A percentile compares a stretch with the other conserved stretches of the same genome.
Evolutionary conservation across 2,888 invertebrate genomes (phyloP).

Genomic region (Brachyptera putata): DNA sequence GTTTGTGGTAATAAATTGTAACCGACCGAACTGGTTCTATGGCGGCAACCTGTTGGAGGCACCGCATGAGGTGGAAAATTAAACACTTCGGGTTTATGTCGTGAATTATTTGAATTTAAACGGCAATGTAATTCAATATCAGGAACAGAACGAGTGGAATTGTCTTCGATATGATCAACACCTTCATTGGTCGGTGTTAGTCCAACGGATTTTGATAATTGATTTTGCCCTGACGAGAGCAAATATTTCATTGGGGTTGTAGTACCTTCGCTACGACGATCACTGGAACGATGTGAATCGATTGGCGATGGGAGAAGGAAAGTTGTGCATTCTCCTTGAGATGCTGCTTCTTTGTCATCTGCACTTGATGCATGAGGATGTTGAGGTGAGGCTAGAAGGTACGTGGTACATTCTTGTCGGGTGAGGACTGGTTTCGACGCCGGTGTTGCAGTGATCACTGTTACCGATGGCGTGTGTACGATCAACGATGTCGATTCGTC

Average conservation of each 20-base stretch:
- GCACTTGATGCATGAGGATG: conserved; percentile 20
- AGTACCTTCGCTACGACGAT: conserved; percentile 19
- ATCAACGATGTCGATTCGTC: conserved; percentile 80
- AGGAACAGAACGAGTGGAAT: conserved; percentile 65
- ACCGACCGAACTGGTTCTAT: conserved; percentile 53
- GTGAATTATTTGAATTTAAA: conserved; percentile 46
- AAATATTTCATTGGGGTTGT: conserved; percentile 1
- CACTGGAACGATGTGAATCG: conserved; percentile 33
- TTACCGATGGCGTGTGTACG: conserved; percentile 58
- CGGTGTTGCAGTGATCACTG: conserved; percentile 42
- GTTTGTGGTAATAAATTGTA: conserved; percentile 64
- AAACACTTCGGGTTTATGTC: background rate
- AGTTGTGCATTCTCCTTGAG: conserved; percentile 53
- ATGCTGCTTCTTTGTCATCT: conserved; percentile 57
- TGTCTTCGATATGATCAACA: conserved; percentile 28
- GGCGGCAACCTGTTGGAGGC: conserved; percentile 25
- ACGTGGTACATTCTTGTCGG: conserved; percentile 81
- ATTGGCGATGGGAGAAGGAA: conserved; percentile 52
- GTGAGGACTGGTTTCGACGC: conserved; percentile 74
- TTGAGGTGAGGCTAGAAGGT: conserved; percentile 56
- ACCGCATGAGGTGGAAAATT: background rate
- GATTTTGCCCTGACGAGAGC: conserved; percentile 18
- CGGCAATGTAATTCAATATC: conserved; percentile 78
- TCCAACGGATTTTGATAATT: conserved; percentile 19
- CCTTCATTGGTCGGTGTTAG: conserved; percentile 16